Base-by-base conservation (phyloP, 1,140 invertebrate species). In the Stenopsyche tienmushanensis region DNA sequence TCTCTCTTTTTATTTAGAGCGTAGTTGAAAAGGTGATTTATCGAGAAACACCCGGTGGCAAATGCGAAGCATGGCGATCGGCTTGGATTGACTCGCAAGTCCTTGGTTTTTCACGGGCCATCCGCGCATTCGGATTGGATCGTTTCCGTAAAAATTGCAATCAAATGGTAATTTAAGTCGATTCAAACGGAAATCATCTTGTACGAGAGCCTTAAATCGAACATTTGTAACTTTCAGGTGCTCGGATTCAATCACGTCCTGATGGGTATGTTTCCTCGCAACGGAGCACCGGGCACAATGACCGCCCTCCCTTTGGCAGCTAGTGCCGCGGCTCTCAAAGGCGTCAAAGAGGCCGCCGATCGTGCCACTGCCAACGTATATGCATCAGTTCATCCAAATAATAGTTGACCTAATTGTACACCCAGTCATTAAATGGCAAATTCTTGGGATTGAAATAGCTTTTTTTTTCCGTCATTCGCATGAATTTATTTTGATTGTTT, bases 11-110 rank as follows among this genome's bases (percentile, higher is more conserved):
- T 72, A 74, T 83, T 82, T 75, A 96, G 93, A 92, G 86, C 77
- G 84, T 96, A 0, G 87, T 91, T 34, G 94, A 96, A 78, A 91
- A 93, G 73, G 93, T 96, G 45, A 84, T 91, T 15, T 97, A 96
- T 72, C 82, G 79, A 65, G 83, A 87, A 3, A 85, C 89, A 45
- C 88, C 91, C 73, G 80, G 84, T 7, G 83, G 84, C 7, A 88
- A 87, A 77, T 96, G 93, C 2, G 75, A 91, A 23, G 91, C 90
- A 7, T 79, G 86, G 41, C 83, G 93, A 62, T 86, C 88, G 1
- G 93, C 92, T 0, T 94, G 90, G 86, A 88, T 96, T 21, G 90
- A 92, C 71, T 95, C 92, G 13, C 88, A 91, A 75, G 86, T 96
- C 8, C 89, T 88, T 76, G 93, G 93, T 18, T 91, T 96, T 73